phyloP scores from a whole-genome alignment of 2,113 vertebrate genomes.

The Etheostoma cragini region DNA sequence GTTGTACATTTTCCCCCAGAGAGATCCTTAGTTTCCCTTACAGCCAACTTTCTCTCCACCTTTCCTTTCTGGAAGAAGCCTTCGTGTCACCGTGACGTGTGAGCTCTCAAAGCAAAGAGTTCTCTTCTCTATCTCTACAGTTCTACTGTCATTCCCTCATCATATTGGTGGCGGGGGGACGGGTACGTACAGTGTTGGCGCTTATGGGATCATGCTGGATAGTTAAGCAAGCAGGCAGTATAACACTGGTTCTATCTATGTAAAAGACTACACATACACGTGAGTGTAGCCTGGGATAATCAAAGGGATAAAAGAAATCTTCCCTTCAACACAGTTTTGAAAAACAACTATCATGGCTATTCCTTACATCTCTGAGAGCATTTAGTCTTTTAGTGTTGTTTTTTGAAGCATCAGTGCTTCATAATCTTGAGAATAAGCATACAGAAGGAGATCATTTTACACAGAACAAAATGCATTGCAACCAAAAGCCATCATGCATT shows the following conservation, averaged over 20 bases:
- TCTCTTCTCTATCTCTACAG: constrained; percentile 41
- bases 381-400: background rate
- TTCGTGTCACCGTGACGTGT: constrained; percentile 36
- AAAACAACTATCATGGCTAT: constrained; percentile 12
- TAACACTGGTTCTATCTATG: constrained; percentile 28
- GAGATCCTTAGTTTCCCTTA: constrained; percentile 55
- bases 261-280: constrained; percentile 9
- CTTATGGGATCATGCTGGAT: constrained; percentile 66
- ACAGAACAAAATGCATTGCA: background rate
- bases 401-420: background rate
- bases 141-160: constrained; percentile 51
- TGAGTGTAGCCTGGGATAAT: background rate
- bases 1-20: constrained; percentile 59
- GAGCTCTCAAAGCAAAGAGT: constrained; percentile 23
- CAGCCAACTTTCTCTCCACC: constrained; percentile 33
- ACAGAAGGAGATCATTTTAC: background rate
- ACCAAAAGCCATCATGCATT: background rate
- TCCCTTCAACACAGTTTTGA: background rate
- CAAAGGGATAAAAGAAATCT: background rate
- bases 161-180: constrained; percentile 63
- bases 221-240: constrained; percentile 49
- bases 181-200: constrained; percentile 65
- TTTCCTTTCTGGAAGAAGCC: constrained; percentile 45
- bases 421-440: background rate
- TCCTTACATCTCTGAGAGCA: background rate